phyloP scores from a whole-genome alignment of 2,888 invertebrate species.

The Ormia ochracea region DNA sequence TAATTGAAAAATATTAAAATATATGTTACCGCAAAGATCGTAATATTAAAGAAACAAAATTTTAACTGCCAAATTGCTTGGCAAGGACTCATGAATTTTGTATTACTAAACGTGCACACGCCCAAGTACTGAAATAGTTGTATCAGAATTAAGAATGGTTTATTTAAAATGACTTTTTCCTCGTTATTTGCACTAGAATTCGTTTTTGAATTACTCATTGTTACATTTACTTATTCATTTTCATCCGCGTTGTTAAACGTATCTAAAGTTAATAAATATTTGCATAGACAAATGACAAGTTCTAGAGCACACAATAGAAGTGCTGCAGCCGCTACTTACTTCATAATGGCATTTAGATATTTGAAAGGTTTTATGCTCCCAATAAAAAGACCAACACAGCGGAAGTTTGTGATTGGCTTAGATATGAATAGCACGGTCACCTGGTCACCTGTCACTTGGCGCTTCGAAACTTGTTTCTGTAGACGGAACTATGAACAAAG shows the following conservation, averaged over 20 bases:
- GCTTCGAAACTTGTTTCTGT: no score
- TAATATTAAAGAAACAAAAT: slow-evolving; percentile 38
- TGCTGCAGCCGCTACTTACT: background rate
- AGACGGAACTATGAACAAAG: no score
- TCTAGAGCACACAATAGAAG: background rate
- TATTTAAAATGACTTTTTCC: slow-evolving; percentile 18
- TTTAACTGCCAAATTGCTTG: slow-evolving; percentile 23
- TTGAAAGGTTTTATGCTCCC: background rate
- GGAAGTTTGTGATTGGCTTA: no score
- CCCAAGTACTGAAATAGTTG: slow-evolving; percentile 56
- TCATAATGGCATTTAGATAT: background rate
- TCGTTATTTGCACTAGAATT: background rate
- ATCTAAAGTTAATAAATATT: background rate
- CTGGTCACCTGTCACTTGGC: no score
- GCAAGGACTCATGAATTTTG: background rate
- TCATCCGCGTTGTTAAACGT: background rate
- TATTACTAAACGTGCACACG: slow-evolving; percentile 46
- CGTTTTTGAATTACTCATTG: background rate
- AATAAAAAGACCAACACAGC: no score
- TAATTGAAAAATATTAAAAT: slow-evolving; percentile 15
- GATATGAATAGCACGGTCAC: no score
- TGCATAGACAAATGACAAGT: background rate
- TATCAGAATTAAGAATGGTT: slow-evolving; percentile 44
- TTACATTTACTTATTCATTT: background rate
- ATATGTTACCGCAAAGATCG: slow-evolving; percentile 22